Conservation (phyloP, 2,888 invertebrate genomes). For the Chrysotoxum bicinctum region DNA sequence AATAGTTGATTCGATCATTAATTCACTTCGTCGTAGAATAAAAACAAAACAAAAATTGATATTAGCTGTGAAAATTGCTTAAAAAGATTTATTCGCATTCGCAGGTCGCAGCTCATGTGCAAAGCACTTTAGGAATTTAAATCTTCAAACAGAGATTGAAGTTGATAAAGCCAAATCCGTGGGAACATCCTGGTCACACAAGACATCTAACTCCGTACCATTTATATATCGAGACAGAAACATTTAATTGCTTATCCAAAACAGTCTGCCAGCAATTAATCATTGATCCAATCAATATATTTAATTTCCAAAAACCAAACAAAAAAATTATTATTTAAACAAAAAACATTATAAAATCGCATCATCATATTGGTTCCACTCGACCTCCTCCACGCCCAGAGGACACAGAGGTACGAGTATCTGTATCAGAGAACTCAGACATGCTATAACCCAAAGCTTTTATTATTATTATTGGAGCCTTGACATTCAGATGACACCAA, state of each 20-base stretch:
- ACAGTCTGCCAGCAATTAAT: conserved; percentile 44
- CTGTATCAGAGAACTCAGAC: neutral
- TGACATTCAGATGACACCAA: conserved; percentile 71
- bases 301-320: conserved; percentile 11
- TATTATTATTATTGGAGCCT: conserved; percentile 36
- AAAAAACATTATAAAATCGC: conserved; percentile 47
- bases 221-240: neutral
- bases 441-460: neutral
- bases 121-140: neutral
- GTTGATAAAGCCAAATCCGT: neutral
- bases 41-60: too few species aligned
- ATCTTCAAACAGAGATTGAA: neutral
- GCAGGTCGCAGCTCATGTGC: too few species aligned
- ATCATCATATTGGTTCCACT: conserved; percentile 54
- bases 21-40: too few species aligned
- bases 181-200: conserved; percentile 5
- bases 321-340: neutral
- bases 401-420: too few species aligned
- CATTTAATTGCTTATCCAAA: conserved; percentile 28
- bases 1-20: too few species aligned
- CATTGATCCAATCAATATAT: conserved; percentile 53
- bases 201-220: conserved; percentile 2
- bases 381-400: conserved; percentile 51
- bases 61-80: too few species aligned
- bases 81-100: too few species aligned